Percentiles rank a stretch among this genome's conserved stretches.
phyloP scores from a whole-genome alignment of 2,888 invertebrate genomes.

The Allophyes oxyacanthae region DNA sequence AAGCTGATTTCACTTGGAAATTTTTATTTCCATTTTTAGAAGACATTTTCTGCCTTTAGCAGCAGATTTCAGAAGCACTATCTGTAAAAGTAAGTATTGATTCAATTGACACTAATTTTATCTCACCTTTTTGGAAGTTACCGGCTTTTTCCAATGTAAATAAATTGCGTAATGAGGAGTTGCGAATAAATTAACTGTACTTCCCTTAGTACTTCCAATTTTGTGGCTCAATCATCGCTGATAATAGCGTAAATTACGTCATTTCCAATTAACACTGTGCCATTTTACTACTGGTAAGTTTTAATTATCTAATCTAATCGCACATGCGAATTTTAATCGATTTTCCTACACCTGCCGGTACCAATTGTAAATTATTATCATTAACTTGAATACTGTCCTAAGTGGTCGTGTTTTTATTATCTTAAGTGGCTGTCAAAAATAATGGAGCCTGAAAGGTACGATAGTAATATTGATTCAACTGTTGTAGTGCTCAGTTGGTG shows the following conservation, averaged over 20 bases:
- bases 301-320: conserved; percentile 48
- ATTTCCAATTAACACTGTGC: conserved; percentile 39
- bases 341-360: conserved; percentile 13
- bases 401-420: conserved; percentile 15
- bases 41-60: conserved; percentile 42
- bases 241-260: conserved; percentile 46
- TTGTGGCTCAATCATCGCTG: conserved; percentile 47
- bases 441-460: conserved; percentile 27
- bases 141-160: conserved; percentile 54
- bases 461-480: conserved; percentile 1
- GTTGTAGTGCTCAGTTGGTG: not conserved
- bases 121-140: conserved; percentile 34
- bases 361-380: conserved; percentile 19
- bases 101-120: conserved; percentile 5
- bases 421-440: conserved; percentile 22
- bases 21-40: conserved; percentile 49
- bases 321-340: conserved; percentile 29
- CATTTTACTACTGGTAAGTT: conserved; percentile 44
- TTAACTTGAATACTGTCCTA: conserved; percentile 17
- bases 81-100: conserved; percentile 48
- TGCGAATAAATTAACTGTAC: conserved; percentile 37
- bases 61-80: conserved; percentile 31
- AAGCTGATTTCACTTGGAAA: conserved; percentile 39
- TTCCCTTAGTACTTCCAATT: conserved; percentile 19
- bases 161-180: conserved; percentile 57